Conservation (phyloP, 2,113 vertebrate species). For the Phrynosoma platyrhinos region DNA sequence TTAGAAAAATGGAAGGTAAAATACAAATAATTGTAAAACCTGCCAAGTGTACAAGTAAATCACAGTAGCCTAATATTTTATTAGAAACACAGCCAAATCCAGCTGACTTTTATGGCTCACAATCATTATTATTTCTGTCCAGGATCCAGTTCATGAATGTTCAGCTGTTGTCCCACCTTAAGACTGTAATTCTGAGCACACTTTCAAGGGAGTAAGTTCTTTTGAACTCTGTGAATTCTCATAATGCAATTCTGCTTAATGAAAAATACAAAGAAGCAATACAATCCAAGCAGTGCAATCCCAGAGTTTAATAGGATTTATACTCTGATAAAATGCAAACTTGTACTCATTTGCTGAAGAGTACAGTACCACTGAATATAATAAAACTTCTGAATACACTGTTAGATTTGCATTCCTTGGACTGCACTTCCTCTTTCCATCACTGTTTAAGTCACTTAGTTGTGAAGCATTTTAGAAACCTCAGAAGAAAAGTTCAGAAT, state of each 20-base stretch:
- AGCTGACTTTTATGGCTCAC: background rate
- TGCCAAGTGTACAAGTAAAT: background rate
- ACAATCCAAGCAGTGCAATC: background rate
- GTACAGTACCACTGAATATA: background rate
- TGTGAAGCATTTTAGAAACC: background rate
- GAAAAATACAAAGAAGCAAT: background rate
- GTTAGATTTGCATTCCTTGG: background rate
- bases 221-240: background rate
- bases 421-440: no score
- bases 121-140: background rate
- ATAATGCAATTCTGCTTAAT: background rate
- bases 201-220: background rate
- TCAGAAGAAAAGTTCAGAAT: background rate
- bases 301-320: background rate
- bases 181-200: background rate
- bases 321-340: background rate
- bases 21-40: background rate
- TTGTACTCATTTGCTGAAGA: background rate
- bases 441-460: background rate
- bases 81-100: background rate
- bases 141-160: background rate
- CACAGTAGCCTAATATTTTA: no score
- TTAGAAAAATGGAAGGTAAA: background rate
- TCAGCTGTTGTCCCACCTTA: background rate
- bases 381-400: background rate